Evolutionary conservation across 1,140 invertebrate species (phyloP).

Genomic region (Neoseiulus cucumeris): DNA sequence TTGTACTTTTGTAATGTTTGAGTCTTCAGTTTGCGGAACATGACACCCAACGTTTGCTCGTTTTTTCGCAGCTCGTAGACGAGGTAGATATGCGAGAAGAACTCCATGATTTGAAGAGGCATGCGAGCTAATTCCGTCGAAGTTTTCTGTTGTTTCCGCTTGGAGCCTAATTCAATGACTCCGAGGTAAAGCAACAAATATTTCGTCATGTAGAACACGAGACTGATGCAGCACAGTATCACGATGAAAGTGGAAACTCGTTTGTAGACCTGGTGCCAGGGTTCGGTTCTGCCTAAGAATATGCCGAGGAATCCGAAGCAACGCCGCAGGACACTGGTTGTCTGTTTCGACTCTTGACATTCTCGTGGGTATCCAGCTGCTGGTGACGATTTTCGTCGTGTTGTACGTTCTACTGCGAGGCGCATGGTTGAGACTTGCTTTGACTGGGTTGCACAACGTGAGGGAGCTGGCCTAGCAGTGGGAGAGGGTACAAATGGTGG

Average conservation of each 20-base stretch:
- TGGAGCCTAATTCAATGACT: neutral
- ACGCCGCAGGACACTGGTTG: no score
- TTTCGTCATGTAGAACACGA: neutral
- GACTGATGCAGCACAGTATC: neutral
- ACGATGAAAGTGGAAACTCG: neutral
- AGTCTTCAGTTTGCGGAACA: neutral
- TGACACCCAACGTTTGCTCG: neutral
- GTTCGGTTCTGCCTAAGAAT: neutral
- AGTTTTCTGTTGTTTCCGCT: neutral
- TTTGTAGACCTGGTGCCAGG: neutral
- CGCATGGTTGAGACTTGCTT: no score
- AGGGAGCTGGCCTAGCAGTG: no score
- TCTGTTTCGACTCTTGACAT: no score
- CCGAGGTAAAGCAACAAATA: neutral
- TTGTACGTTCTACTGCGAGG: no score
- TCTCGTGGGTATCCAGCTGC: no score
- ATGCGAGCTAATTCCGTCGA: neutral
- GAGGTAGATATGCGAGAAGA: neutral
- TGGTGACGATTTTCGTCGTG: no score
- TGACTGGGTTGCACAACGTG: no score
- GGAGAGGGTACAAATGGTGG: no score
- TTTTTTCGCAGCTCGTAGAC: neutral
- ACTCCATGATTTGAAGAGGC: neutral
- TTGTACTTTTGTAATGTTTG: neutral
- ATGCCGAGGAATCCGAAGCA: neutral